Base-by-base conservation (phyloP, 1,140 invertebrate species). In the Tetranychus urticae region DNA sequence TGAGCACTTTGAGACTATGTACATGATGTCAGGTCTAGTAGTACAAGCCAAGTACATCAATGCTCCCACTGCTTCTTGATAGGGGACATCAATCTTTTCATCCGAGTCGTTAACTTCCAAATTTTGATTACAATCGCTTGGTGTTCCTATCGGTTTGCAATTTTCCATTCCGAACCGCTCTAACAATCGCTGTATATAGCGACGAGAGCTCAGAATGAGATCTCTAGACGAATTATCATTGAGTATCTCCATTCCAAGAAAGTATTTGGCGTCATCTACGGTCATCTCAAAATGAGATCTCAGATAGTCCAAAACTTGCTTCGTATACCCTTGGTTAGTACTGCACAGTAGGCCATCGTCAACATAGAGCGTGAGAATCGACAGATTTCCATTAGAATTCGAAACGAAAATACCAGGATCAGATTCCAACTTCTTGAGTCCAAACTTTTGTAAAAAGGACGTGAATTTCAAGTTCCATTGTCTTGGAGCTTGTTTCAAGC, bases 1-100 rank as follows among this genome's bases (percentile, higher is more conserved):
- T 60, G 71, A 72, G 31, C 75, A 64, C 42, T 69, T 70, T 62
- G 68, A 70, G 0, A 76, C 71, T 39, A 72, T 66, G 66, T 65
- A 74, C 1, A 71, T 58, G 34, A 77, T 74, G 63, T 76, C 75
- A 52, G 76, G 75, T 14, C 75, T 61, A 12, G 73, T 75, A 0
- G 65, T 62, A 31, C 69, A 62, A 6, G 68, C 57, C 6, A 76
- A 54, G 64, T 75, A 76, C 65, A 74, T 70, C 5, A 77, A 63
- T 42, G 60, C 47, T n/a, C 65, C 67, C 23, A 67, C 46, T 1
- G 61, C 52, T 52, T 66, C 62, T 35, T 62, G 63, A 58, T 67
- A 69, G 12, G 66, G 68, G 14, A 62, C 50, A 59, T 55, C 48
- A 39, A 13, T 47, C 42, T 23, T 54, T 55, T 33, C 2, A 33